Evolutionary conservation across 2,113 vertebrate species (phyloP).

Genomic region (Sceloporus tristichus): DNA sequence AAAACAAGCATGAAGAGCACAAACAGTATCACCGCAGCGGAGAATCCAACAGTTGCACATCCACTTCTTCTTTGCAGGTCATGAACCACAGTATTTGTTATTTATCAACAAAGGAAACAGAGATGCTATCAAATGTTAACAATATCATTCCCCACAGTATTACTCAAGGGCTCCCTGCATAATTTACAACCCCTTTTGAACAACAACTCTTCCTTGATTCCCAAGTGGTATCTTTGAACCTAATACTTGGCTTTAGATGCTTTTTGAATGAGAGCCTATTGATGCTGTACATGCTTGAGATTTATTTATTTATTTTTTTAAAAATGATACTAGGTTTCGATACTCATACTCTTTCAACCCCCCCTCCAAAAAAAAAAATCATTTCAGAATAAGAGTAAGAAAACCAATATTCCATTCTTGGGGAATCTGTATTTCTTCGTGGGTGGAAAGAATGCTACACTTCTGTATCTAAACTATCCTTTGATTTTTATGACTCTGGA

Average conservation of each 20-base stretch:
- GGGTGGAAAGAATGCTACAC: not conserved
- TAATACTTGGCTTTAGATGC: not conserved
- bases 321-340: not conserved
- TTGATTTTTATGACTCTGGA: constrained; percentile 10
- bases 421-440: not conserved
- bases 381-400: not conserved
- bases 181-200: constrained; percentile 1
- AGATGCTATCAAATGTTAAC: not conserved
- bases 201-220: not conserved
- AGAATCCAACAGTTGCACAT: not conserved
- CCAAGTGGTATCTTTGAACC: not conserved
- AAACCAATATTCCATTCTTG: not conserved
- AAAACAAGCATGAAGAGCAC: not conserved
- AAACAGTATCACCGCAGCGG: not conserved
- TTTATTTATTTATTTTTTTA: not conserved
- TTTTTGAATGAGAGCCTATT: not conserved
- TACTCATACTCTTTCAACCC: not conserved
- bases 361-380: not conserved
- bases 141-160: not conserved
- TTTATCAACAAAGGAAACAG: not conserved
- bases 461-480: not conserved
- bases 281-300: not conserved
- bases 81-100: not conserved
- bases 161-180: not conserved
- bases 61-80: not conserved